phyloP scores from a whole-genome alignment of 2,113 vertebrate genomes.

The Tamias sibiricus region DNA sequence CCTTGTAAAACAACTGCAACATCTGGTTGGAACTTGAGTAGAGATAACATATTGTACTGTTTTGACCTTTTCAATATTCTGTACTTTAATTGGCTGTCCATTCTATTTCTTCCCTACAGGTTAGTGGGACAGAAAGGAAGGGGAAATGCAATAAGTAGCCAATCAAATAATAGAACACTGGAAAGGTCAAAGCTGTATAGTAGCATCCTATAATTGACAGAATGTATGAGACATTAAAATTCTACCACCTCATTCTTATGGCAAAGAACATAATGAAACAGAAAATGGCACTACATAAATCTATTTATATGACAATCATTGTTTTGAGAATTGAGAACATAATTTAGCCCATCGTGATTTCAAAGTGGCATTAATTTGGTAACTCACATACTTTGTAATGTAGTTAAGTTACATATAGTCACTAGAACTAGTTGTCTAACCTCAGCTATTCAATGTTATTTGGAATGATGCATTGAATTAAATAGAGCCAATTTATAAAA shows the following conservation, averaged over 20 bases:
- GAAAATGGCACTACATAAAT: slow-evolving; percentile 55
- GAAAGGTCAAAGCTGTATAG: slow-evolving; percentile 73
- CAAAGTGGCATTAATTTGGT: slow-evolving; percentile 20
- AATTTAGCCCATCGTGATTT: slow-evolving; percentile 25
- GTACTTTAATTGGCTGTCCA: slow-evolving; percentile 55
- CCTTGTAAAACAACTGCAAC: slow-evolving; percentile 35
- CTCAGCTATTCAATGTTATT: not conserved
- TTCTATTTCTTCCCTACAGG: slow-evolving; percentile 53
- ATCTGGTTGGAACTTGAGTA: not conserved
- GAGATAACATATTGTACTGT: slow-evolving; percentile 17
- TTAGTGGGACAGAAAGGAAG: slow-evolving; percentile 55
- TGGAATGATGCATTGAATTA: slow-evolving; percentile 25
- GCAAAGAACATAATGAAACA: slow-evolving; percentile 61
- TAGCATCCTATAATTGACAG: slow-evolving; percentile 28
- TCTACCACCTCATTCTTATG: not conserved
- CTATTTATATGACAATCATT: slow-evolving; percentile 13
- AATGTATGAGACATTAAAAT: slow-evolving; percentile 61
- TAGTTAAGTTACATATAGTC: not conserved
- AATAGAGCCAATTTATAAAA: slow-evolving; percentile 4
- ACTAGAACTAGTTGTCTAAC: not conserved
- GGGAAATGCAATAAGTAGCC: not conserved
- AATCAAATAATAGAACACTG: slow-evolving; percentile 47
- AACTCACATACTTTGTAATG: not conserved
- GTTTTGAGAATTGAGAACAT: slow-evolving; percentile 20
- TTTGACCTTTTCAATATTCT: slow-evolving; percentile 77